Evolutionary conservation across 2,113 vertebrate genomes (phyloP).

Genomic region (Lasiurus cinereus): DNA sequence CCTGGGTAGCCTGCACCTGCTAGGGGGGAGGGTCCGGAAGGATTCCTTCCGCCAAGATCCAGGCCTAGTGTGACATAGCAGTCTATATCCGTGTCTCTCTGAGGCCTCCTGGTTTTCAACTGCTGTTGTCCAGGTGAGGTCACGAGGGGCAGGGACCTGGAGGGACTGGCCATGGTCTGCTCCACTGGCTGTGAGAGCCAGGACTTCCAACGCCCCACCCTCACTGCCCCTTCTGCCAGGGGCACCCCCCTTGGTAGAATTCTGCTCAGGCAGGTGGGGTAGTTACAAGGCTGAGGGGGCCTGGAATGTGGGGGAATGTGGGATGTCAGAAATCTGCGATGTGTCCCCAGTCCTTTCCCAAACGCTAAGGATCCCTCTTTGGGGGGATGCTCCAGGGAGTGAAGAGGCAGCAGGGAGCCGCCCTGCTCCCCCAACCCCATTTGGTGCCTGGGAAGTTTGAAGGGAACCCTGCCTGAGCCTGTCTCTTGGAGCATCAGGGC

Average conservation of each 20-base stretch:
- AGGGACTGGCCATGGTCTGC: neutral
- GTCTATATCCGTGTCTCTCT: neutral
- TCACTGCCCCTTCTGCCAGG: neutral
- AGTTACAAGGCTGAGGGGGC: neutral
- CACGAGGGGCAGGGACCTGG: neutral
- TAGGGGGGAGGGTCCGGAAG: neutral
- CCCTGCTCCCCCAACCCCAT: neutral
- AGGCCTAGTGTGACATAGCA: neutral
- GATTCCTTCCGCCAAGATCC: neutral
- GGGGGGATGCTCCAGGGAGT: neutral
- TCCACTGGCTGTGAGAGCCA: neutral
- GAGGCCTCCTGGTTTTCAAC: neutral
- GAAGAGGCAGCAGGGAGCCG: neutral
- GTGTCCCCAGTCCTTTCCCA: neutral
- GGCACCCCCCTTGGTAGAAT: neutral
- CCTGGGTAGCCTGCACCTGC: conserved; percentile 71
- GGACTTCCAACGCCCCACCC: neutral
- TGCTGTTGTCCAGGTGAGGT: neutral
- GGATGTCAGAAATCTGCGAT: neutral
- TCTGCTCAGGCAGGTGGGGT: neutral
- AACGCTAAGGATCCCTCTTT: neutral
- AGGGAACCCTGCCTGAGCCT: neutral
- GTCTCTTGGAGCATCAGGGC: neutral
- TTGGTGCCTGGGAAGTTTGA: neutral
- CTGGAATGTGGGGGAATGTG: neutral